phyloP scores from a whole-genome alignment of 1,140 invertebrate species.

The Proales similis region DNA sequence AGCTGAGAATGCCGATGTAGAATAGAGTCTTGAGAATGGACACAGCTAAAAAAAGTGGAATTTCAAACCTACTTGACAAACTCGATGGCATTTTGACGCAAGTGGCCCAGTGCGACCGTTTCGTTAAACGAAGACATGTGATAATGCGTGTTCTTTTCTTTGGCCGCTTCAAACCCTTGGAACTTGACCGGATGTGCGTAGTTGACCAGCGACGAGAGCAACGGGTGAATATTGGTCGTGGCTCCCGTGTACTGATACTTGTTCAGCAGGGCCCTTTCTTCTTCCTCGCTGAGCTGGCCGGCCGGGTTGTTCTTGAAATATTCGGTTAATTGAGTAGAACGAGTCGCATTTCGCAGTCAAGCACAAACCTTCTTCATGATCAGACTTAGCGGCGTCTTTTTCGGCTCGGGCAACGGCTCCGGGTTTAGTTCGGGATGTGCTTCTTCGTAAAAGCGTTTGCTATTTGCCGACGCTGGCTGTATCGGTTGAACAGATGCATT shows the following conservation, averaged over 20 bases:
- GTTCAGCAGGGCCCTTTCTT: conserved; percentile 58
- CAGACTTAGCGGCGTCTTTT: conserved; percentile 32
- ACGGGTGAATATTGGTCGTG: conserved; percentile 96
- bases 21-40: conserved; percentile 40
- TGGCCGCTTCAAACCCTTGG: conserved; percentile 89
- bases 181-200: conserved; percentile 99
- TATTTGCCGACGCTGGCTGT: conserved; percentile 67
- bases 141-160: conserved; percentile 87
- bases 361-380: conserved; percentile 36
- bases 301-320: conserved; percentile 13
- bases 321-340: too few relatives aligned
- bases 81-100: conserved; percentile 90
- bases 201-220: conserved; percentile 95
- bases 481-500: conserved; percentile 65
- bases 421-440: conserved; percentile 51
- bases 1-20: conserved; percentile 52
- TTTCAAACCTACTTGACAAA: conserved; percentile 72
- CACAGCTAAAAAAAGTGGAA: conserved; percentile 3
- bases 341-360: too few relatives aligned
- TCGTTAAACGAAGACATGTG: conserved; percentile 99
- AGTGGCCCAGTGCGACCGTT: conserved; percentile 81
- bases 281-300: conserved; percentile 47
- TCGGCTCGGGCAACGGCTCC: conserved; percentile 4
- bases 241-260: conserved; percentile 80
- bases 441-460: conserved; percentile 53